Percentiles rank a stretch among this genome's conserved stretches.
These are phyloP conservation scores for Philopedon plagiatum DNA, from an alignment of 2,888 invertebrate genomes.

Conservation along the genomic window DNA sequence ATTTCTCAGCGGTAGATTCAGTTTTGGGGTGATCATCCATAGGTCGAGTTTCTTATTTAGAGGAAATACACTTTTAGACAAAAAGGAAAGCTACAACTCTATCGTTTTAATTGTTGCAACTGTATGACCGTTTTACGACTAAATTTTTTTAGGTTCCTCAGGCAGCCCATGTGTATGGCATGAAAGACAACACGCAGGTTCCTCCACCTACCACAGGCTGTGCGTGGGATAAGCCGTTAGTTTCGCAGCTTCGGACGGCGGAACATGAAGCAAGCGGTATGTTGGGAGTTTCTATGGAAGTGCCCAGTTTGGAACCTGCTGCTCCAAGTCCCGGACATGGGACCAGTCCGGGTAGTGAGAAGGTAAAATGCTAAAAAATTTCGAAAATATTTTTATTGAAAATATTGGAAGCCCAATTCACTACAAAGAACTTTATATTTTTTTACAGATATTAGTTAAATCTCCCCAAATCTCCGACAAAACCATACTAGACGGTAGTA, in stretches of 20 bases:
- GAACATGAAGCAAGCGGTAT: constrained; percentile 67
- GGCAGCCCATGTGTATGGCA: constrained; percentile 61
- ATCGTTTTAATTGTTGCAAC: too few species aligned
- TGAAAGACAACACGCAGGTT: constrained; percentile 60
- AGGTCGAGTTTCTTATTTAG: too few species aligned
- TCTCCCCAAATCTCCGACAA: constrained; percentile 64
- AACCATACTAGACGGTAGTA: constrained; percentile 80
- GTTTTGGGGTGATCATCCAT: too few species aligned
- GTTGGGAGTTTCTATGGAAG: constrained; percentile 62
- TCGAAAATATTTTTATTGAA: too few species aligned
- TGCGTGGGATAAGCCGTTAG: constrained; percentile 90
- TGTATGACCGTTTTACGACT: too few species aligned
- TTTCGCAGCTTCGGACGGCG: constrained; percentile 73
- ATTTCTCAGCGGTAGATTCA: too few species aligned
- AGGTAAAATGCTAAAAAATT: too few species aligned
- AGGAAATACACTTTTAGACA: too few species aligned
- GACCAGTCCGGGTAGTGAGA: constrained; percentile 67
- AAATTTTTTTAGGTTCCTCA: constrained; percentile 61
- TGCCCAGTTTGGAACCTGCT: constrained; percentile 65
- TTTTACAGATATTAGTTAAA: constrained; percentile 60
- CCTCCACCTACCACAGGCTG: constrained; percentile 66
- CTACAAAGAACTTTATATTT: background rate
- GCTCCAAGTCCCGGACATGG: constrained; percentile 69
- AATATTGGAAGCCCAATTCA: too few species aligned
- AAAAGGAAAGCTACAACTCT: too few species aligned